Evolutionary conservation across 2,888 invertebrate species (phyloP), one percentile per base, ranked within the genome.

Genomic region (Celastrina argiolus): DNA sequence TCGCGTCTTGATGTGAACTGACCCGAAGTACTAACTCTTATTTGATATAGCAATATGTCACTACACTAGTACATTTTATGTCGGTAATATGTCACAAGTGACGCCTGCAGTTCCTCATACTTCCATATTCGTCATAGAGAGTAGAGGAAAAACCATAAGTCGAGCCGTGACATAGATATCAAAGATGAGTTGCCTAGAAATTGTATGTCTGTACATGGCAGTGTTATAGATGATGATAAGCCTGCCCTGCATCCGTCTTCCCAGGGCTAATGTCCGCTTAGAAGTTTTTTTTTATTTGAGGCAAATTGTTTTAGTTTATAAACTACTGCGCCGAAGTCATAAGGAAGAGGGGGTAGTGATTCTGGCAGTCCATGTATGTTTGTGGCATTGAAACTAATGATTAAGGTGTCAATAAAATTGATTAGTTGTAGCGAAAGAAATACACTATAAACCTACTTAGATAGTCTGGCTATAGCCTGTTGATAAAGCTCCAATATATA

Each of bases 121-220:
- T 31, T 59, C 65, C 65, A 31, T 42, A 59, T 66, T 28, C 58
- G 61, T 61, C 39, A 59, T 59, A 16, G 34, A 16, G 34, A 28
- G 59, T 34, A 16, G 59, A 59, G 59, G 34, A 59, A 58, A 56
- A 56, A 56, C 41, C 18, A 42, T 58, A 14, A 26, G 8, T 41
- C 42, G 12, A 66, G 61, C 45, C 58, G 36, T 70, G 69, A 68
- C 70, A 68, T 58, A 70, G 41, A 68, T 69, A 64, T 66, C 66
- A 65, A 45, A 69, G 68, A 70, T 66, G 69, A 66, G 65, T 70
- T 65, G 68, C 67, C 67, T 68, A 69, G 68, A 72, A 72, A 71
- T 70, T 66, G 63, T 56, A 51, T 34, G 63, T 26, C 70, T 69
- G 51, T 67, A 70, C 56, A 66, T 68, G 69, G 71, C 42, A 65